phyloP scores from a whole-genome alignment of 1,140 invertebrate species.

The Scaptomyza graminum region DNA sequence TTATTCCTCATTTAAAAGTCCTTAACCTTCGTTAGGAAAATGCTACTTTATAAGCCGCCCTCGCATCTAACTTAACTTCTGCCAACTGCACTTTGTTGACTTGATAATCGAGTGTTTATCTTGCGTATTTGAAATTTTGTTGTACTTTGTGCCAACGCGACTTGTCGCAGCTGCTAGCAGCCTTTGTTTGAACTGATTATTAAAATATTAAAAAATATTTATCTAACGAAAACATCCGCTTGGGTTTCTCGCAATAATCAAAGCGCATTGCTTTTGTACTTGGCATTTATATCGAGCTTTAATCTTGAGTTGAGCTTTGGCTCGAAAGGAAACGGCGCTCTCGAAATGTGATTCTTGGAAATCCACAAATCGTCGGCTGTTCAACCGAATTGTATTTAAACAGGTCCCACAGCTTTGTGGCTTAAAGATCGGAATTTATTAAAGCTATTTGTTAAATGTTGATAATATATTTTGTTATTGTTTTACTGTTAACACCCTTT shows the following conservation, averaged over 20 bases:
- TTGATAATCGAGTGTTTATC: conserved; percentile 21
- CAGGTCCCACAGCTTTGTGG: conserved; percentile 21
- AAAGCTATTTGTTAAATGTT: conserved; percentile 26
- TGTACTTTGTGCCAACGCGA: conserved; percentile 35
- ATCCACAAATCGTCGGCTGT: conserved; percentile 28
- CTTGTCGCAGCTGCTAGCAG: conserved; percentile 27
- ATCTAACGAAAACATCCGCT: conserved; percentile 46
- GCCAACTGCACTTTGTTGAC: conserved; percentile 1
- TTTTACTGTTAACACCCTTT: conserved; percentile 43
- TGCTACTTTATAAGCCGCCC: neutral
- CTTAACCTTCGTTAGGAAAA: no score
- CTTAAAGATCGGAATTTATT: neutral
- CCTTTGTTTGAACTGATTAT: conserved; percentile 17
- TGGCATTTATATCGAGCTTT: neutral
- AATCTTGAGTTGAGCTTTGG: neutral
- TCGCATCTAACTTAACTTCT: conserved; percentile 3
- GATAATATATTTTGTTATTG: conserved; percentile 13
- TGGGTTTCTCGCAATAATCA: conserved; percentile 18
- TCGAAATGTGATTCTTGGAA: conserved; percentile 38
- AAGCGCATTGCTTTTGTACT: conserved; percentile 32
- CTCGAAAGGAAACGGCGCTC: conserved; percentile 19
- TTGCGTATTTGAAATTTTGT: conserved; percentile 17
- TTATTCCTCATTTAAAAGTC: no score
- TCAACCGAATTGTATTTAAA: conserved; percentile 17
- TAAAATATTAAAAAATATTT: conserved; percentile 6